Base-by-base conservation (phyloP, 1,140 invertebrate species). In the Aradophagus sp. region DNA sequence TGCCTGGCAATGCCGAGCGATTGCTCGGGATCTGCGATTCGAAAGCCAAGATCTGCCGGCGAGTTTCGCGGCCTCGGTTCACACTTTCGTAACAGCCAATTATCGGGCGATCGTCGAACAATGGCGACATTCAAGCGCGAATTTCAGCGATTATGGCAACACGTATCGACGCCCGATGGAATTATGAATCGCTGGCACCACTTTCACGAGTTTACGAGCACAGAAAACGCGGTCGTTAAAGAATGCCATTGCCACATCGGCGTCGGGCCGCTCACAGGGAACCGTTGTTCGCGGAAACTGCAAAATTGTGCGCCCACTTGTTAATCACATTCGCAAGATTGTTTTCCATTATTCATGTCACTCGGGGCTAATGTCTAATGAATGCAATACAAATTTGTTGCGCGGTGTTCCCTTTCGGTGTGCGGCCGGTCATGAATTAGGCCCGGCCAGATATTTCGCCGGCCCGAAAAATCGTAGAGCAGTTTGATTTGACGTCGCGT, bases 321-420 rank as follows among this genome's bases (percentile, higher is more conserved):
- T 38, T 69, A 62, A 69, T 61, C 58, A 58, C 58, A 53, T 59
- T 68, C 31, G 65, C 42, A 32, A 70, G 29, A 70, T 63, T 44
- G 44, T 69, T 69, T 63, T 70, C 58, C 67, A 70, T 70, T 63
- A 70, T 70, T 70, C 58, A 70, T 70, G 58, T 58, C 38, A 59
- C 55, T 48, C 34, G n/a, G 17, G 19, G 27, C 52, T 11, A 41
- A 39, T 55, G 36, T 29, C 11, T 56, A 69, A 69, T 56, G 66
- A 69, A 69, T 69, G 56, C 56, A 62, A 69, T 56, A 62, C 66
- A 68, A 68, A 68, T 62, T 61, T 61, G 65, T 53, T 53, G 53
- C 47, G 63, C 56, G 56, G 48, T 55, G 66, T 42, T 61, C 34
- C n/a, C 42, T 63, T 63, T 70, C 39, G 38, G 34, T 7, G n/a